Evolutionary conservation across 2,888 invertebrate species (phyloP), one percentile per base, ranked within the genome.

Genomic region (Epinotia bilunana): DNA sequence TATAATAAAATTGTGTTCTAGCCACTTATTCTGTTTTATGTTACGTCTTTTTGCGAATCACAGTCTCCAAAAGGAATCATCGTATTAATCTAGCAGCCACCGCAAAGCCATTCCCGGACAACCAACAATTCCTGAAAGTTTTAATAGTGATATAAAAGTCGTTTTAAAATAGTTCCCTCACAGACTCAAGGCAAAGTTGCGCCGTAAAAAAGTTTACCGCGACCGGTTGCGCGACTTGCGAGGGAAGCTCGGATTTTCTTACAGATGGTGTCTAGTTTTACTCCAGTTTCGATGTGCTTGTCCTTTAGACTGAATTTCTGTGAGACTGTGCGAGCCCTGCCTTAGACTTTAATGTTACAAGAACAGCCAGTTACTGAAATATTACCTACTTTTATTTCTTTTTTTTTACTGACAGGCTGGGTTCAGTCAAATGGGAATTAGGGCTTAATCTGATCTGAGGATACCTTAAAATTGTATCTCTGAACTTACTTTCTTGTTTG

Each of bases 131-230:
- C 79, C 79, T 79, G 78, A 81, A 88, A 90, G 83, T 87, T 88
- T 87, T 88, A 86, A 87, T 87, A 83, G 86, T 83, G 83, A 84
- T 86, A 88, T 89, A 88, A 88, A 88, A 90, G 85, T 87, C 80
- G 85, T 86, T 90, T 87, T 84, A 88, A 89, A 90, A 89, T 88
- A 88, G 89, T 88, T 87, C 76, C 78, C 77, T 78, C 81, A 77
- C 76, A 70, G 75, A 78, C 74, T 64, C 75, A 83, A 53, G 65
- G n/a, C 65, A 12, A 65, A 86, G 83, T 86, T 85, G 82, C 82
- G 84, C 84, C 86, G 85, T 87, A 86, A 88, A 83, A 86, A 85
- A 84, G 87, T 87, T 83, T 16, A 46, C 53, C 81, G 83, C 82
- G 83, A 81, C 79, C 80, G 80, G 72, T 74, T 82, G 79, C 81